Percentiles rank a stretch among this genome's conserved stretches.
These are phyloP conservation scores for Drosophila equinoxialis DNA, from an alignment of 1,140 invertebrate genomes.

Conservation along the genomic window DNA sequence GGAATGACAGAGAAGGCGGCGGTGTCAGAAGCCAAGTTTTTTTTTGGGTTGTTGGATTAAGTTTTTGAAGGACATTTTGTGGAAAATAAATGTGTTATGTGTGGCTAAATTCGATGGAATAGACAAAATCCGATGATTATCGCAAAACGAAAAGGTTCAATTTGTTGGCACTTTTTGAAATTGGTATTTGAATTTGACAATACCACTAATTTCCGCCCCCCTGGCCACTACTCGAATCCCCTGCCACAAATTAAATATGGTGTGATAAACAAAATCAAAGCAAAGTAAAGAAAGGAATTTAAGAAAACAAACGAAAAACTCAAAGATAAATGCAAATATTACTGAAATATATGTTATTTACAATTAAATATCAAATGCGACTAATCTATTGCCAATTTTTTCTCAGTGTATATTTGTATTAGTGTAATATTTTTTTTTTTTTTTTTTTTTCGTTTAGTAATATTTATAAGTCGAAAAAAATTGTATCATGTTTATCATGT, in stretches of 20 bases:
- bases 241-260: no score
- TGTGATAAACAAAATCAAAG: no score
- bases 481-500: constrained; percentile 55
- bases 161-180: constrained; percentile 8
- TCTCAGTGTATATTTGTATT: constrained; percentile 81
- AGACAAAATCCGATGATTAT: not conserved
- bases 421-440: constrained; percentile 62
- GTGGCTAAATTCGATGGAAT: not conserved
- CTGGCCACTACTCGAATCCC: no score
- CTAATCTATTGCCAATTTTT: constrained; percentile 83
- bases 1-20: not conserved
- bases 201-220: not conserved
- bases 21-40: constrained; percentile 9
- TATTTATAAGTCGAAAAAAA: constrained; percentile 52
- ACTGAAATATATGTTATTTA: constrained; percentile 10
- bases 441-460: constrained; percentile 60
- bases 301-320: constrained; percentile 21
- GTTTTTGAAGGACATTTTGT: constrained; percentile 13
- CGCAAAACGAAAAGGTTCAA: not conserved
- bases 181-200: constrained; percentile 1
- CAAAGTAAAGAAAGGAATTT: not conserved
- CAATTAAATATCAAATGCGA: constrained; percentile 60
- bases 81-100: constrained; percentile 1
- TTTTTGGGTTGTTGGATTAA: not conserved
- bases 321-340: constrained; percentile 24